Evolutionary conservation across 2,797 vertebrate species (phyloP).

Genomic region (Malurus leucopterus): DNA sequence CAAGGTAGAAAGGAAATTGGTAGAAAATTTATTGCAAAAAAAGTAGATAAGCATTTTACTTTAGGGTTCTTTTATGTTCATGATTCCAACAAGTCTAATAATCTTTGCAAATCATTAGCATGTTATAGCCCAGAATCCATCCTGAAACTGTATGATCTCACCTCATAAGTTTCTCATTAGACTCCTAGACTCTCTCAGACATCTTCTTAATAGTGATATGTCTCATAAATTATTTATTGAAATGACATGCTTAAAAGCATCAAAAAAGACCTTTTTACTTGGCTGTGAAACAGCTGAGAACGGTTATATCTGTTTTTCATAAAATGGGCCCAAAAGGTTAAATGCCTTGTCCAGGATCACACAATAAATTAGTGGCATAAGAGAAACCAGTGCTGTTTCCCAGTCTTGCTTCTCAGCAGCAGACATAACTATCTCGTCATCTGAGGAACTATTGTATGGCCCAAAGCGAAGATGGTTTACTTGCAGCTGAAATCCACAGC

Average conservation of each 20-base stretch:
- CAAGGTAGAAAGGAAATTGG: slow-evolving; percentile 30
- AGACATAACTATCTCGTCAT: background rate
- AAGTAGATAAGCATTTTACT: slow-evolving; percentile 35
- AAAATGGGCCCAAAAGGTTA: slow-evolving; percentile 9
- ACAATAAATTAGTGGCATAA: background rate
- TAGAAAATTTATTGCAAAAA: slow-evolving; percentile 24
- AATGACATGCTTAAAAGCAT: slow-evolving; percentile 22
- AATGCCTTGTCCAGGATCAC: background rate
- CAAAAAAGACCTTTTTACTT: background rate
- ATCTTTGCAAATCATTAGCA: slow-evolving; percentile 42
- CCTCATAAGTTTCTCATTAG: slow-evolving; percentile 33
- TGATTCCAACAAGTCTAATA: background rate
- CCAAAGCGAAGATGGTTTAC: background rate
- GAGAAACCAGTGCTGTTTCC: background rate
- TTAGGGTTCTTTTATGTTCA: background rate
- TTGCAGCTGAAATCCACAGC: background rate
- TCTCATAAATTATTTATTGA: slow-evolving; percentile 24
- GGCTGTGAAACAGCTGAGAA: slow-evolving; percentile 8
- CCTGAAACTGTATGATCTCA: slow-evolving; percentile 37
- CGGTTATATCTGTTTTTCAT: slow-evolving; percentile 31
- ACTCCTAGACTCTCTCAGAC: background rate
- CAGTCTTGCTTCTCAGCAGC: background rate
- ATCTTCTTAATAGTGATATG: slow-evolving; percentile 29
- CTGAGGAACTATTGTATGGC: background rate
- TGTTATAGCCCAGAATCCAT: background rate